Conservation (phyloP, 1,140 invertebrate species). For the Cyclargus thomasi region DNA sequence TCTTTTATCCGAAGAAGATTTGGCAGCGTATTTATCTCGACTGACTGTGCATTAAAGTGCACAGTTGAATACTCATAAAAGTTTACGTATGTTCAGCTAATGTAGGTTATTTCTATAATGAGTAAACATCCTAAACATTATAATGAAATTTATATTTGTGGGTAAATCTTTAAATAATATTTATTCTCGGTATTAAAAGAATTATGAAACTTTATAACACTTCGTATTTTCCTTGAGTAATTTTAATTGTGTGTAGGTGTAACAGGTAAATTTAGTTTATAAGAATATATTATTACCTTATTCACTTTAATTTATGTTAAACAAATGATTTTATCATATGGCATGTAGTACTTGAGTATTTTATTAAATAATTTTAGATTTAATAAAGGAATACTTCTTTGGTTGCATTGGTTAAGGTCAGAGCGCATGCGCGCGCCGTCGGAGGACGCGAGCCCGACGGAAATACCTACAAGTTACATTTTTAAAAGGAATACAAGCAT, state of each 20-base stretch:
- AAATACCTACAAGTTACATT: neutral
- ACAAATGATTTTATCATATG: too few relatives aligned
- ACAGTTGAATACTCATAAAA: conserved; percentile 39
- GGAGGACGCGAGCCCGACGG: conserved; percentile 11
- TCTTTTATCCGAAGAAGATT: conserved; percentile 63
- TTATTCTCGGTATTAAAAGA: too few relatives aligned
- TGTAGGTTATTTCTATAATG: neutral
- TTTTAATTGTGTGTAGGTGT: too few relatives aligned
- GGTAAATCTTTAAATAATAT: too few relatives aligned
- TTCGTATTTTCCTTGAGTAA: too few relatives aligned
- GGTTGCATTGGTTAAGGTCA: neutral
- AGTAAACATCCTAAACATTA: neutral
- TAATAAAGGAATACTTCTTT: conserved; percentile 34
- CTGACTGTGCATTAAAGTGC: conserved; percentile 19
- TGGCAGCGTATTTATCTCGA: conserved; percentile 70
- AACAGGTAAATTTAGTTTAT: too few relatives aligned
- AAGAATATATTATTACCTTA: too few relatives aligned
- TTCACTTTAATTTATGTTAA: too few relatives aligned
- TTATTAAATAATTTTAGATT: neutral
- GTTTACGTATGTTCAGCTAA: conserved; percentile 33
- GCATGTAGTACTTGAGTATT: neutral
- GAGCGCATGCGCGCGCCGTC: conserved; percentile 17
- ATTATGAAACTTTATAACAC: too few relatives aligned
- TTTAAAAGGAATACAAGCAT: neutral
- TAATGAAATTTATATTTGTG: too few relatives aligned